Evolutionary conservation across 2,797 vertebrate genomes (phyloP).

Genomic region (Chrysocyon brachyurus): DNA sequence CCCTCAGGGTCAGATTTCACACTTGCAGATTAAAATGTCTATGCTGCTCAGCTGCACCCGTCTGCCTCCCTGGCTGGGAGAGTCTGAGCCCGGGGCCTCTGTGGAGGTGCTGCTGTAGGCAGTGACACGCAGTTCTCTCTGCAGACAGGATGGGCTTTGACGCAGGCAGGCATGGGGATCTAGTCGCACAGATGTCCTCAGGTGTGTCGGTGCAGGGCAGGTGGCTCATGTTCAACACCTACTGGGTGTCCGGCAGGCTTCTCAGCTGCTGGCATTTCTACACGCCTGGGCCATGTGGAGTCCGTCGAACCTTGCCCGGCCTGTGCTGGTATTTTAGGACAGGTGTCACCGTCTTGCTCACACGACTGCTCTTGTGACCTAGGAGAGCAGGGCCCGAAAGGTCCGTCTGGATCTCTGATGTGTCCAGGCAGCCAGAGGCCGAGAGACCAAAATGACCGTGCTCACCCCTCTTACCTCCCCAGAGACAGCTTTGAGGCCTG

Average conservation of each 20-base stretch:
- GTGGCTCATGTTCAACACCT: rapidly evolving
- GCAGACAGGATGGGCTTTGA: not conserved
- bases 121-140: not conserved
- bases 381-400: not conserved
- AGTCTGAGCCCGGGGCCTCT: not conserved
- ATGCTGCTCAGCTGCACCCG: not conserved
- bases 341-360: not conserved
- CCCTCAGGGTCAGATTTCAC: not conserved
- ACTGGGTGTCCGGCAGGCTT: rapidly evolving
- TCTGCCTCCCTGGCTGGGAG: not conserved
- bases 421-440: not conserved
- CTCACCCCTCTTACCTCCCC: not conserved
- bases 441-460: not conserved
- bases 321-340: not conserved
- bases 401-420: not conserved
- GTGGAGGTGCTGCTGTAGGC: not conserved
- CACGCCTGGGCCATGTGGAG: not conserved
- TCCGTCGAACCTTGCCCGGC: not conserved
- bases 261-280: not conserved
- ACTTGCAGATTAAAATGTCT: not conserved
- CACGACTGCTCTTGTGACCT: no score
- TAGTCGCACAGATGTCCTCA: no score
- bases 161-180: no score
- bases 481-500: not conserved
- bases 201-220: rapidly evolving